A percentile compares a stretch with the other conserved stretches of the same genome.
These are phyloP conservation scores for Ailurus styani DNA, from an alignment of 2,113 vertebrate genomes.

Conservation along the genomic window DNA sequence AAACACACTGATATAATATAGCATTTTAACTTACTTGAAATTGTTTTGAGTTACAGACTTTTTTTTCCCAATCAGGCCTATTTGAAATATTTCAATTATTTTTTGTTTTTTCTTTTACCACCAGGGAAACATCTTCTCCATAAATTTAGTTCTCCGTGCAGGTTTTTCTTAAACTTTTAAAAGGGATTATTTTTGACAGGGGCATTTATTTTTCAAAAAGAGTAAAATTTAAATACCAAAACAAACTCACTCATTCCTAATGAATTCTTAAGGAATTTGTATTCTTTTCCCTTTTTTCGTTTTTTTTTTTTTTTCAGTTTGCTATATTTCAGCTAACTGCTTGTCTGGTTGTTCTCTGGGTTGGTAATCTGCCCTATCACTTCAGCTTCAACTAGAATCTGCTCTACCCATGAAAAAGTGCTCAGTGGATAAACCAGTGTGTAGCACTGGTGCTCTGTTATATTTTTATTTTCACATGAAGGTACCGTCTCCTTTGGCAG, in stretches of 20 bases:
- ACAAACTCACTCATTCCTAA: not conserved
- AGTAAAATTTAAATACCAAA: not conserved
- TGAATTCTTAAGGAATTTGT: not conserved
- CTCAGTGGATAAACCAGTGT: not conserved
- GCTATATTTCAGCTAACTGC: not conserved
- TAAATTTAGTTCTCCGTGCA: not conserved
- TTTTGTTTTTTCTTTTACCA: not conserved
- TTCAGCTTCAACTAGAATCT: not conserved
- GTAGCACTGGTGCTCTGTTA: not conserved
- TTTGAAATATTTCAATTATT: not conserved
- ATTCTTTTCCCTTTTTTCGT: not conserved
- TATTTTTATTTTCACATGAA: not conserved
- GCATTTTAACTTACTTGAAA: not conserved
- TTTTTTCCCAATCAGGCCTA: not conserved
- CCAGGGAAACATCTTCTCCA: slow-evolving; percentile 8
- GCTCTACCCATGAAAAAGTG: not conserved
- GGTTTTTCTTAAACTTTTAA: not conserved
- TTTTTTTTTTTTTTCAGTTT: not conserved
- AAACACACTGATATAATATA: not conserved
- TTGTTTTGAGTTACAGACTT: not conserved
- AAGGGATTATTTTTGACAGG: not conserved
- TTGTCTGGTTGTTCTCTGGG: not conserved
- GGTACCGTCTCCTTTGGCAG: not conserved
- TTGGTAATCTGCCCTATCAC: not conserved
- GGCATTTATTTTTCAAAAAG: not conserved